Conservation (phyloP, 2,113 vertebrate species). For the Myrmecobius fasciatus region DNA sequence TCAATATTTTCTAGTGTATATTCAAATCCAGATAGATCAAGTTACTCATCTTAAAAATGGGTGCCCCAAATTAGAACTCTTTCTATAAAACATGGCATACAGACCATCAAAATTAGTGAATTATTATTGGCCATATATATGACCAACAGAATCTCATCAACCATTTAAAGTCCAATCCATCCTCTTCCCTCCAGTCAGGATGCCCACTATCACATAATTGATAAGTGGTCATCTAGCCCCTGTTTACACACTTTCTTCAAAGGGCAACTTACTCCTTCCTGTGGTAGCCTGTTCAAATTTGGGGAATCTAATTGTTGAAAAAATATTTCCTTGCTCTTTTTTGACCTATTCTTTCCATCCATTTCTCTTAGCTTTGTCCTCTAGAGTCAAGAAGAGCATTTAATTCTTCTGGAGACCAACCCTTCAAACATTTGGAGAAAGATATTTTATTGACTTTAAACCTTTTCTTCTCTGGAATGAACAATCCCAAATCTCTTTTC, state of each 20-base stretch:
- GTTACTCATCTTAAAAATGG: constrained; percentile 39
- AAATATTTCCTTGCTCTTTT: not conserved
- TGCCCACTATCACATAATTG: not conserved
- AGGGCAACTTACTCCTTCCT: not conserved
- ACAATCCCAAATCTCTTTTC: not conserved
- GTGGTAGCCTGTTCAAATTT: not conserved
- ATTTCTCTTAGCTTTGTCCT: not conserved
- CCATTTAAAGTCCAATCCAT: too few relatives aligned
- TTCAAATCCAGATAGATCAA: constrained; percentile 37
- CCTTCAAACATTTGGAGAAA: not conserved
- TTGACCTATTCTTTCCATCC: not conserved
- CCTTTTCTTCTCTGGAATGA: not conserved
- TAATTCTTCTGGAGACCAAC: not conserved
- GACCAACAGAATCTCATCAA: not conserved
- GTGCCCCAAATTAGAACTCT: not conserved
- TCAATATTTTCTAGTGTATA: not conserved
- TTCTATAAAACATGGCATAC: not conserved
- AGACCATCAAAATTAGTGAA: not conserved
- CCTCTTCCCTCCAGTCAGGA: not conserved
- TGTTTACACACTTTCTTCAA: too few relatives aligned
- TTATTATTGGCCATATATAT: not conserved
- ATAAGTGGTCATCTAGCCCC: too few relatives aligned
- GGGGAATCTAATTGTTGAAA: not conserved
- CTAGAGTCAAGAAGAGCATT: not conserved
- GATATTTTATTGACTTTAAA: not conserved